phyloP scores from a whole-genome alignment of 2,797 vertebrate genomes.

The Antrozous pallidus region DNA sequence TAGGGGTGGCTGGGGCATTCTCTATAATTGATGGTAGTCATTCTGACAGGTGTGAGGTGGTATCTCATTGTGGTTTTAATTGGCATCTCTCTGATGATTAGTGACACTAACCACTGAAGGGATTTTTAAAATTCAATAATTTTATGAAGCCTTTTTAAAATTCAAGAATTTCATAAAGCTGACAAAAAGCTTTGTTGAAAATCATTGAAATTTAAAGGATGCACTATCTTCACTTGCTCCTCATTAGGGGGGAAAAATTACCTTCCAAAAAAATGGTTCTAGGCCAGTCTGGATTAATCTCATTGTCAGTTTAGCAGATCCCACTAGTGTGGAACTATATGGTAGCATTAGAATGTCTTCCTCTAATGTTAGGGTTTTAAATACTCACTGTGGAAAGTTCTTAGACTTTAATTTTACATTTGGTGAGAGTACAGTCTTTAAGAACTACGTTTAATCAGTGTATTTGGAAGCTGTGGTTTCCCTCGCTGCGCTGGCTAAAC shows the following conservation, averaged over 20 bases:
- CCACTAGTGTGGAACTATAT: not conserved
- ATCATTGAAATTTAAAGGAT: not conserved
- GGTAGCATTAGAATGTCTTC: not conserved
- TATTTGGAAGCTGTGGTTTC: not conserved
- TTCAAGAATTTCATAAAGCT: not conserved
- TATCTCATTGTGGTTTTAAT: not conserved
- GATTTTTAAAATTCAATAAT: not conserved
- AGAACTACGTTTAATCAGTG: not conserved
- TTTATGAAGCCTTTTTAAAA: not conserved
- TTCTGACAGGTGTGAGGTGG: not conserved
- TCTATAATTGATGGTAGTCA: not conserved
- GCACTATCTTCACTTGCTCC: not conserved
- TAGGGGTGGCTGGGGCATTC: too few species aligned
- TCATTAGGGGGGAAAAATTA: not conserved
- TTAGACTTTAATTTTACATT: not conserved
- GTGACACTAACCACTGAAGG: not conserved
- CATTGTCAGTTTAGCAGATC: not conserved
- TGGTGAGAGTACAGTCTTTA: not conserved
- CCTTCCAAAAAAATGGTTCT: not conserved
- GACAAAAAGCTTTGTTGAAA: not conserved
- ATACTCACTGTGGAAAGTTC: not conserved
- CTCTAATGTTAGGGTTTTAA: not conserved
- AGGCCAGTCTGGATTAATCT: not conserved
- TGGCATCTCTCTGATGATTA: not conserved
- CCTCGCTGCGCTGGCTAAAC: rapidly evolving